Conservation (phyloP, 2,888 invertebrate genomes). For the Ochropleura leucogaster region DNA sequence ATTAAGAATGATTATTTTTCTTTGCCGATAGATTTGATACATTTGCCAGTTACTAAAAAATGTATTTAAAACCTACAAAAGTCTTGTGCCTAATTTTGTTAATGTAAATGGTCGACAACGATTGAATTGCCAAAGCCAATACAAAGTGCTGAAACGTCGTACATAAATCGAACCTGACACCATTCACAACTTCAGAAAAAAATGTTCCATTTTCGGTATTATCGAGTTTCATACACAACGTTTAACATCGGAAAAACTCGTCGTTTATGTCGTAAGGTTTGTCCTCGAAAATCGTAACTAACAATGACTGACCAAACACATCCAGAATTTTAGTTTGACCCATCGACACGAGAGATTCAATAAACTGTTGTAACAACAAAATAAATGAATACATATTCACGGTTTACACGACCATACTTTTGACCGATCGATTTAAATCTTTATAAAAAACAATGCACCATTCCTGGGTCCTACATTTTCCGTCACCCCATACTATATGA, state of each 20-base stretch:
- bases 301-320: background rate
- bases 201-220: background rate
- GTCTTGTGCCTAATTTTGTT: no score
- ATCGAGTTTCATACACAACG: background rate
- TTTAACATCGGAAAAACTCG: background rate
- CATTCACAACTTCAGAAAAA: background rate
- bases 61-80: no score
- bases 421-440: background rate
- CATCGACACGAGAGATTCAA: background rate
- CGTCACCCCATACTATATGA: background rate
- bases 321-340: background rate
- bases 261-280: background rate
- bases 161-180: background rate
- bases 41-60: no score
- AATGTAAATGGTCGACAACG: background rate
- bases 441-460: background rate
- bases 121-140: background rate
- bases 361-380: background rate
- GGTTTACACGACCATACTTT: background rate
- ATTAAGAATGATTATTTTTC: no score
- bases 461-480: background rate
- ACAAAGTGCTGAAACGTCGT: background rate
- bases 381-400: background rate
- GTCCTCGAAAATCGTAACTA: background rate
- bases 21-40: no score